Evolutionary conservation across 2,797 vertebrate genomes (phyloP), one percentile per base, ranked within the genome.

Genomic region (Catamblyrhynchus diadema): DNA sequence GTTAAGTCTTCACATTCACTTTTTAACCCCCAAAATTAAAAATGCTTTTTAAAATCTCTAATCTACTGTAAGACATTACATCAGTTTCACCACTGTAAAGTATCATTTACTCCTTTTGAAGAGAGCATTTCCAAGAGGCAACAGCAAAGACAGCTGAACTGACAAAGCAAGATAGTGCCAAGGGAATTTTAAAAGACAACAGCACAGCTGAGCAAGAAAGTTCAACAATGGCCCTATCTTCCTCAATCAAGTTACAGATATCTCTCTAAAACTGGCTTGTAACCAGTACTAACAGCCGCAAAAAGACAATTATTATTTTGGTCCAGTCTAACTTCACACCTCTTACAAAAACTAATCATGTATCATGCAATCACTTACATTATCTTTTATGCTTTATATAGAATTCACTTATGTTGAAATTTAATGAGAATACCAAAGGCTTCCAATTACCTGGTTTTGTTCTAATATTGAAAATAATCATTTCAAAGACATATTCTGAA

Each of bases 181-280:
- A 71, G 14, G 7, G 4, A 21, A 69, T 33, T 81, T 75, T 30
- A 37, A 16, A 77, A 57, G 25, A 65, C 22, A 50, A 33, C 22
- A 71, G 8, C 1, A 2, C 17, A 66, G 23, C 1, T 48, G 35
- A 90, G 24, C 47, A 47, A 60, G 3, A 1, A 41, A 53, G 27
- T 48, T 54, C 32, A 54, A 25, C 19, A 42, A n/a, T 8, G 27
- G 39, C 27, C 27, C 14, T 9, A 14, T 72, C 61, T 61, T 80
- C 30, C 44, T 39, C 53, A 50, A 37, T 35, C 45, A 47, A 47
- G 16, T n/a, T 39, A 66, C 0, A 1, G 32, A 1, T 13, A 10
- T 39, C 33, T 66, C 41, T 54, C 53, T 85, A 85, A 65, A 88
- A 53, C 5, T 54, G 14, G 7, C n/a, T 70, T 65, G 14, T 64